These are phyloP conservation scores for Trachelus iudaicus DNA, from an alignment of 2,888 invertebrate genomes.

Conservation along the genomic window DNA sequence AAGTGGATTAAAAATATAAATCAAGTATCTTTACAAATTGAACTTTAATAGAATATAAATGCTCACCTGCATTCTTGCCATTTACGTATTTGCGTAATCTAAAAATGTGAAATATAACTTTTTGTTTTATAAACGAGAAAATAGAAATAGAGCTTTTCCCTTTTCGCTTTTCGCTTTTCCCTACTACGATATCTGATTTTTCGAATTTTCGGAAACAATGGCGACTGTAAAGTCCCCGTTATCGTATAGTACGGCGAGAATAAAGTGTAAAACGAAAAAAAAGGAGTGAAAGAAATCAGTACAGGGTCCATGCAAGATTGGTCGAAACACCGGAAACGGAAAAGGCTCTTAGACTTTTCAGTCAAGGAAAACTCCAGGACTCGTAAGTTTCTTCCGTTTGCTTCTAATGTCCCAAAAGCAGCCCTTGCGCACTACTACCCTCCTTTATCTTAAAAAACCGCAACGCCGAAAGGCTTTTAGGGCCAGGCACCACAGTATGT, in stretches of 20 bases:
- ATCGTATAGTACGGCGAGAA: too few relatives aligned
- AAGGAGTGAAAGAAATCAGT: background rate
- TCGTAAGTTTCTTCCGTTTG: slow-evolving; percentile 2
- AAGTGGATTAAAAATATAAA: background rate
- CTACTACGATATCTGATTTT: background rate
- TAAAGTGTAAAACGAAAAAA: background rate
- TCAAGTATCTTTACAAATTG: background rate
- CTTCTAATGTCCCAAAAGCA: background rate
- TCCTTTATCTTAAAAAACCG: slow-evolving; percentile 42
- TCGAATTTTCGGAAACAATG: background rate
- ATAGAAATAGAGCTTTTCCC: background rate
- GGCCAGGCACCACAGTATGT: slow-evolving; percentile 40
- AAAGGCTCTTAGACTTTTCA: background rate
- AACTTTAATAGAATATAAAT: background rate
- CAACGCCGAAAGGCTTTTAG: slow-evolving; percentile 56
- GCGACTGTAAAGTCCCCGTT: too few relatives aligned
- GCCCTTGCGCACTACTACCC: background rate
- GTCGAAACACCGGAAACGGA: background rate
- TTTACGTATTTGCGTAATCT: too few relatives aligned
- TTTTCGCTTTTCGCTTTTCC: background rate
- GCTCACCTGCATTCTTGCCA: too few relatives aligned
- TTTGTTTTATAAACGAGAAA: background rate
- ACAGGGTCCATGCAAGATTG: background rate
- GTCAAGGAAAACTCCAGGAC: background rate
- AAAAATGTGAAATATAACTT: too few relatives aligned